A percentile compares a stretch with the other conserved stretches of the same genome.
Evolutionary conservation across 2,888 invertebrate genomes (phyloP).

Genomic region (Orthonychiurus folsomi): DNA sequence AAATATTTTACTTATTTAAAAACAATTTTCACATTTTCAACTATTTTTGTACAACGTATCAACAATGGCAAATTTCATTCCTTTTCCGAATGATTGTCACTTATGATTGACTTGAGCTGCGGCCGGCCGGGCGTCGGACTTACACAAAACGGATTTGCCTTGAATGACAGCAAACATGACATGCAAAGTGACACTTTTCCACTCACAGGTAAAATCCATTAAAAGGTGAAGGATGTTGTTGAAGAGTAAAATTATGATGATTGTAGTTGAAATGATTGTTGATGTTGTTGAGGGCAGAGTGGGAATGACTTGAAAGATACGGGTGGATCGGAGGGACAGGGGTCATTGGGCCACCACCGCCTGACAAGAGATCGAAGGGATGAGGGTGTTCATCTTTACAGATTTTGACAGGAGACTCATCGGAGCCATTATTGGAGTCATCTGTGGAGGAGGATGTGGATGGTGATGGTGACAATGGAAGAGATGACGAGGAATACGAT

Average conservation of each 20-base stretch:
- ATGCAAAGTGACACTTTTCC: neutral
- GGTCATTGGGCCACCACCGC: neutral
- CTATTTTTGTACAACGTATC: no score
- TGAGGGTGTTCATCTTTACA: neutral
- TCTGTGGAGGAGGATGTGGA: conserved; percentile 8
- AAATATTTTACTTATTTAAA: no score
- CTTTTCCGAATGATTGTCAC: no score
- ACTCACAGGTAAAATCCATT: neutral
- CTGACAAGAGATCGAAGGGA: neutral
- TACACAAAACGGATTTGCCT: no score
- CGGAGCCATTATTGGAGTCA: conserved; percentile 1
- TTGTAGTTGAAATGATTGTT: neutral
- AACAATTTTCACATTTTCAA: no score
- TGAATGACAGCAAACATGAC: no score
- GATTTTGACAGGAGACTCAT: neutral
- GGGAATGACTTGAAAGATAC: neutral
- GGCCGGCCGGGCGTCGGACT: no score
- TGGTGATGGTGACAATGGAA: conserved; percentile 14
- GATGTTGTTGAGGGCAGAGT: neutral
- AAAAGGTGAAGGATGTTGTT: neutral
- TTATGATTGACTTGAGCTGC: no score
- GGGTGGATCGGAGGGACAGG: neutral
- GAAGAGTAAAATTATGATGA: neutral
- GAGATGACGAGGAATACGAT: conserved; percentile 7
- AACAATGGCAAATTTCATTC: no score